Base-by-base conservation (phyloP, 2,113 vertebrate genomes). In the Oncorhynchus nerka region DNA sequence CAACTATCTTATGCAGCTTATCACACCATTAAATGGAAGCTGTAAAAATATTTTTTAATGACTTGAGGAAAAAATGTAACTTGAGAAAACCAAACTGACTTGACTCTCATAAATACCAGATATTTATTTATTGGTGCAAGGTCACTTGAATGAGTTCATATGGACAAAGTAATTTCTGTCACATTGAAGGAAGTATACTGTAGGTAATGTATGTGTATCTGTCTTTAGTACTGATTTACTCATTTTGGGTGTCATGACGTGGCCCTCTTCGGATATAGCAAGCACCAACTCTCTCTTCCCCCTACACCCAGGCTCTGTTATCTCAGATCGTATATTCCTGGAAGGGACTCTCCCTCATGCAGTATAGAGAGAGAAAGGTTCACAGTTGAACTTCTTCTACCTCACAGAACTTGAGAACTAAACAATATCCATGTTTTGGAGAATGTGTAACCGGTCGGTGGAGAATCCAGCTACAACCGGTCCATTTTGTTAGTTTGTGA, bases 11-110 rank as follows among this genome's bases (percentile, higher is more conserved):
- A 71, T 86, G 20, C 73, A 39, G 73, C 62, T 85, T 87, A 75
- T 74, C 85, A 71, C 72, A 72, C 72, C 85, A 87, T 20, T 78
- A 28, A 89, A 82, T 22, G 90, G 88, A 91, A 92, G 92, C 92
- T 91, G 91, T 91, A 88, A 75, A 64, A 81, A 74, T 71, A 77
- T 72, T 1, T 87, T 84, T 80, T 85, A 81, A 81, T 85, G 77
- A 76, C 74, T 45, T 45, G 39, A 45, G 12, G 78, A 20, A 71
- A 75, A 82, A 92, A 89, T 87, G 87, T 88, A 39, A 88, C 71
- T 28, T 75, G 0, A 48, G 62, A 79, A 70, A 45, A 45, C 8
- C 2, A 48, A 77, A 48, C 34, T n/a, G 0, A 28, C 4, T 64
- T 28, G 34, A 73, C 2, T 85, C 39, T 65, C 4, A 61, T 83